Conservation (phyloP, 2,888 invertebrate species). For the Cremastinae sp. region DNA sequence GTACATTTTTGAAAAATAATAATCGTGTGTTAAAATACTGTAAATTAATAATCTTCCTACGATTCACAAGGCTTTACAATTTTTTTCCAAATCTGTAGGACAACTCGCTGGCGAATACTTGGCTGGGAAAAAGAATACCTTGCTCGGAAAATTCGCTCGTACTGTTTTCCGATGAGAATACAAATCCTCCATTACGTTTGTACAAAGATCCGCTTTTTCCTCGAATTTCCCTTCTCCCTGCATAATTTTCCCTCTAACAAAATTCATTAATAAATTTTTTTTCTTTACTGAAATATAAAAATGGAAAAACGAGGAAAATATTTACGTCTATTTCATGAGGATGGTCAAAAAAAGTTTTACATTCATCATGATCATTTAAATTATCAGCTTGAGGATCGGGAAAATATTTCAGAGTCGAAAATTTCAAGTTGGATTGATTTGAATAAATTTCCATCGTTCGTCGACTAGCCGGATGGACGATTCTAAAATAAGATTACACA, state of each 20-base stretch:
- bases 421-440: constrained; percentile 83
- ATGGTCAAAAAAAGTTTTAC: no score
- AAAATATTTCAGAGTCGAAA: constrained; percentile 82
- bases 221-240: constrained; percentile 46
- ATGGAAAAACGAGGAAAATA: no score
- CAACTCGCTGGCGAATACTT: constrained; percentile 79
- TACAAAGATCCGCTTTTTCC: constrained; percentile 81
- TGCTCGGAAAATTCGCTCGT: constrained; percentile 80
- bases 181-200: constrained; percentile 81
- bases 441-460: constrained; percentile 82
- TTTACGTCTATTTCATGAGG: no score
- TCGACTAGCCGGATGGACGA: constrained; percentile 79
- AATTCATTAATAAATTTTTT: constrained; percentile 8
- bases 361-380: no score
- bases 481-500: constrained; percentile 66
- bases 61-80: constrained; percentile 14
- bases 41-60: constrained; percentile 13
- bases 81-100: constrained; percentile 79
- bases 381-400: constrained; percentile 70
- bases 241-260: background rate
- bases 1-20: constrained; percentile 45
- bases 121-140: constrained; percentile 78
- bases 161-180: constrained; percentile 83
- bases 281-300: constrained; percentile 16
- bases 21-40: constrained; percentile 48